phyloP scores from a whole-genome alignment of 2,113 vertebrate genomes.

The Pardalotus punctatus region DNA sequence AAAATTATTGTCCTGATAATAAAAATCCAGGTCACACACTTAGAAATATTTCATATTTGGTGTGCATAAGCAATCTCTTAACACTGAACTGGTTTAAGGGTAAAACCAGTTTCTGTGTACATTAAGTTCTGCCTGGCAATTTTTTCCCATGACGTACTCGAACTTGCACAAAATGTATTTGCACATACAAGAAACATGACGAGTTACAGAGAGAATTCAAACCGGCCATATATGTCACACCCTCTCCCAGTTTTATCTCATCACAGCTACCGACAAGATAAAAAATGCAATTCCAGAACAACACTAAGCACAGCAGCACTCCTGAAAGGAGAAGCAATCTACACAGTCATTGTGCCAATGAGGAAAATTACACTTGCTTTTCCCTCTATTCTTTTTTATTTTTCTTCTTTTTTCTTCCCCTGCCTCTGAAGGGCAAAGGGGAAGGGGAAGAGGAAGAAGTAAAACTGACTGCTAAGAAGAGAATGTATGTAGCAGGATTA shows the following conservation, averaged over 20 bases:
- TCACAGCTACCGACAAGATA: neutral
- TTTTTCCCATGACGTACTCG: neutral
- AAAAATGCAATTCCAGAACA: neutral
- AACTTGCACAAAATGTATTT: neutral
- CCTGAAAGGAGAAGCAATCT: neutral
- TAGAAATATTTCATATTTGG: neutral
- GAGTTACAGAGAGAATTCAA: neutral
- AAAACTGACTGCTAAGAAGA: neutral
- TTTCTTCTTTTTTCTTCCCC: neutral
- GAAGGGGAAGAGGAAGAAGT: neutral
- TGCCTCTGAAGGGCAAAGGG: fast-evolving
- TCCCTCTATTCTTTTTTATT: too few species aligned
- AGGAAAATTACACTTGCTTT: neutral
- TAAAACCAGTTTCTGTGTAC: neutral
- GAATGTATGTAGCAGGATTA: neutral
- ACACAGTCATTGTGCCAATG: neutral
- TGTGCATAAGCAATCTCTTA: neutral
- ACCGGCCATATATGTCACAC: neutral
- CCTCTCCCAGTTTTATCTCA: neutral
- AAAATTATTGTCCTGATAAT: neutral
- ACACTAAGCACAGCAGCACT: neutral
- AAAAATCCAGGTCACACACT: neutral
- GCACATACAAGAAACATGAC: neutral
- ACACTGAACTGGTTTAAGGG: neutral
- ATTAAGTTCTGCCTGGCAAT: neutral